Evolutionary conservation across 2,113 vertebrate genomes (phyloP), one percentile per base, ranked within the genome.

Genomic region (Myotis yumanensis): DNA sequence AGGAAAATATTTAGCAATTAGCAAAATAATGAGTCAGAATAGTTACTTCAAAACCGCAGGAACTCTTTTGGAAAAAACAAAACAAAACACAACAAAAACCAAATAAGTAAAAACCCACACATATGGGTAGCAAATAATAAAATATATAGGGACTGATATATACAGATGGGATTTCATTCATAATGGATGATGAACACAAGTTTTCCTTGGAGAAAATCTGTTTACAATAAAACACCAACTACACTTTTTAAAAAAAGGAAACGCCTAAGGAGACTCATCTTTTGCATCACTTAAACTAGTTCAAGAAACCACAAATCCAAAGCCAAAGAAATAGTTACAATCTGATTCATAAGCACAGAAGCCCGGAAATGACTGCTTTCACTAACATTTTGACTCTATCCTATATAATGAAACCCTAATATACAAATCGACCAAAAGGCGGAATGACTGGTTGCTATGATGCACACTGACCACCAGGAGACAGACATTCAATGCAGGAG

Each of bases 11-110:
- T 64, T 72, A 0, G 57, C 93, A 93, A 96, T 77, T 40, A 91
- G 86, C 93, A 96, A 96, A 89, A 97, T 82, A 91, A 0, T 94
- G 62, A 93, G 95, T 93, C 96, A 98, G 95, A 97, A 95, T 66
- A 95, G 94, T 95, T 86, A 97, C 54, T 86, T 94, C 83, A 85
- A 87, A 77, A 96, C 30, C 1, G 30, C 87, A 75, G 54, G 89
- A 68, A 82, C 95, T 52, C 75, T 46, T 93, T 62, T 85, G 12
- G 40, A 85, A 90, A 51, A 51, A 51, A 4, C 15, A 46, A 46
- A 46, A 46, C 46, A 46, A 46, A 46, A 46, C 46, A 46, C 48
- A 20, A 57, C 20, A 59, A 23, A 59, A 59, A 57, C 52, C 43
- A 66, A 72, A 32, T 52, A 77, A 85, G 25, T 73, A 57, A 93